These are phyloP conservation scores for Stichodactyla mertensii DNA, from an alignment of 64 coral and sea anemone species.

Conservation along the genomic window DNA sequence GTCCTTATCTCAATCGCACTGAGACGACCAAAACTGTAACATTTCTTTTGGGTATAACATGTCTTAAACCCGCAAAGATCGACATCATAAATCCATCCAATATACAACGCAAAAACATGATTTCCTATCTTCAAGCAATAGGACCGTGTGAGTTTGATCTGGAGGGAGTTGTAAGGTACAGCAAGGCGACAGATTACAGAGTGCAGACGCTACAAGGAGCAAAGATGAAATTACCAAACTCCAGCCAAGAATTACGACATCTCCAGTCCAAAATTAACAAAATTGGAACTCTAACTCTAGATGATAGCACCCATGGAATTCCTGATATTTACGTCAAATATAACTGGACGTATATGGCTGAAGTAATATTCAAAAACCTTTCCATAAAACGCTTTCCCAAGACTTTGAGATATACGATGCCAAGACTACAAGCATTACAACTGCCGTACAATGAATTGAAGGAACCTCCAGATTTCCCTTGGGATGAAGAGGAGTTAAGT, in stretches of 20 bases:
- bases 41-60: neutral
- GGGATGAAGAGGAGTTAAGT: conserved; percentile 12
- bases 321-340: conserved; percentile 19
- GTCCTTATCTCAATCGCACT: neutral
- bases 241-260: neutral
- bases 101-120: conserved; percentile 37
- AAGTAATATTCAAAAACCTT: conserved; percentile 24
- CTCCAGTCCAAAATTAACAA: conserved; percentile 1
- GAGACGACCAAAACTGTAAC: neutral
- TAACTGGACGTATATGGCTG: conserved; percentile 60
- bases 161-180: neutral
- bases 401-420: conserved; percentile 42
- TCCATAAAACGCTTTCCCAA: conserved; percentile 23
- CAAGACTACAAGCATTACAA: conserved; percentile 54
- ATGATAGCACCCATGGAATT: neutral
- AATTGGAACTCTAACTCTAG: conserved; percentile 8
- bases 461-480: conserved; percentile 61
- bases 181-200: conserved; percentile 40
- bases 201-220: conserved; percentile 12
- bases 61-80: conserved; percentile 9
- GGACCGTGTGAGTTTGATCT: conserved; percentile 24
- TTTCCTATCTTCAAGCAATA: conserved; percentile 13
- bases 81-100: conserved; percentile 27
- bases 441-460: conserved; percentile 29
- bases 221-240: neutral